Base-by-base conservation (phyloP, 2,797 vertebrate genomes). In the Harpagifer antarcticus region DNA sequence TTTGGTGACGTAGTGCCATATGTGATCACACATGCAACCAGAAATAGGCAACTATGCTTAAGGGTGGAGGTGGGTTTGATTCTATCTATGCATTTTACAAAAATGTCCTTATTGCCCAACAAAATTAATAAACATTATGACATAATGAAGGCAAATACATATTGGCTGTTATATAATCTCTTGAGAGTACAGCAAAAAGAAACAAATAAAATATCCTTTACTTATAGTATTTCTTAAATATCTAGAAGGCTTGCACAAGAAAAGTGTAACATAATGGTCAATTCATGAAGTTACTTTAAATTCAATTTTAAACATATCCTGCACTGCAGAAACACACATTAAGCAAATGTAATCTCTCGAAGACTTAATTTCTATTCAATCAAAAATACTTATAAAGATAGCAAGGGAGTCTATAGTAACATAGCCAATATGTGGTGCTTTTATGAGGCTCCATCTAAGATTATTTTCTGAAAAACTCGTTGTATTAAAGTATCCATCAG, bases 401-500 rank as follows among this genome's bases (percentile, higher is more conserved):
- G 13, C 6, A 16, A 52, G 31, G 11, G 16, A 12, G 20, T 56
- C 19, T 23, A 47, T 2, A 58, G 62, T 64, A 49, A 56, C 42
- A 19, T 52, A 54, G 50, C 17, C 31, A 54, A n/a, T n/a, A 37
- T 65, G 52, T 54, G 47, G 49, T n/a, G 16, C 47, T 60, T n/a
- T 58, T 40, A 17, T 48, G 10, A 44, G 53, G 50, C 47, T 54
- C 72, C 58, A 48, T n/a, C 59, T 60, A 50, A 54, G 61, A 75
- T 70, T 55, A 72, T 48, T 42, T 76, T 11, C 11, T 55, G 50
- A 31, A 13, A 52, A 53, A 31, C 42, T 14, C 19, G 16, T 37
- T 43, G 43, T 59, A 55, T 48, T 10, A 42, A 58, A 48, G 40
- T 45, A 31, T 72, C 67, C 44, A 66, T 74, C 76, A 68, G 48